phyloP scores from a whole-genome alignment of 2,888 invertebrate species.

The Eilema sororculum region DNA sequence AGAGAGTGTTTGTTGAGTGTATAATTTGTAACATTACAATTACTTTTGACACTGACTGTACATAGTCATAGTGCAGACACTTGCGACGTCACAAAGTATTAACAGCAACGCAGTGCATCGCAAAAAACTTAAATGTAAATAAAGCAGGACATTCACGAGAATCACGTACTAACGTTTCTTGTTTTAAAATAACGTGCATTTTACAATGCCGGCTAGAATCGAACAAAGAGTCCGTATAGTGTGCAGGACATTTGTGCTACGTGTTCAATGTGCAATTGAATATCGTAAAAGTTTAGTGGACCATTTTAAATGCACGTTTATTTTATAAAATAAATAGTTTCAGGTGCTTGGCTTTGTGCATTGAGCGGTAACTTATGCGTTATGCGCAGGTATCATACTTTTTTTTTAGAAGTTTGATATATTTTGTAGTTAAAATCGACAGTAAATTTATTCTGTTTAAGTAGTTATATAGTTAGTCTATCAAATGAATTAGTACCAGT shows the following conservation, averaged over 20 bases:
- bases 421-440: too few relatives aligned
- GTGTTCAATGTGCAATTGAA: slow-evolving; percentile 6
- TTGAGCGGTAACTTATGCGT: neutral
- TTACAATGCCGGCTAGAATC: slow-evolving; percentile 8
- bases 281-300: neutral
- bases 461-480: too few relatives aligned
- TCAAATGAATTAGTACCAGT: too few relatives aligned
- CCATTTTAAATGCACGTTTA: neutral
- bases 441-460: too few relatives aligned
- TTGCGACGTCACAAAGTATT: neutral
- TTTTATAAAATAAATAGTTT: neutral
- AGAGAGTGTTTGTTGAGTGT: too few relatives aligned
- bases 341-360: neutral
- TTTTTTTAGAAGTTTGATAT: too few relatives aligned
- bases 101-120: neutral
- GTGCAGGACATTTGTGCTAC: neutral
- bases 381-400: neutral
- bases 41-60: neutral
- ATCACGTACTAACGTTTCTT: slow-evolving; percentile 7
- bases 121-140: slow-evolving; percentile 3
- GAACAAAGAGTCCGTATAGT: slow-evolving; percentile 2
- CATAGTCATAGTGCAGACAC: neutral
- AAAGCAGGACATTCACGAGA: slow-evolving; percentile 9
- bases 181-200: slow-evolving; percentile 7
- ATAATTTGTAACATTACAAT: too few relatives aligned